Evolutionary conservation across 2,113 vertebrate species (phyloP), one percentile per base, ranked within the genome.

Genomic region (Aphyosemion australe): DNA sequence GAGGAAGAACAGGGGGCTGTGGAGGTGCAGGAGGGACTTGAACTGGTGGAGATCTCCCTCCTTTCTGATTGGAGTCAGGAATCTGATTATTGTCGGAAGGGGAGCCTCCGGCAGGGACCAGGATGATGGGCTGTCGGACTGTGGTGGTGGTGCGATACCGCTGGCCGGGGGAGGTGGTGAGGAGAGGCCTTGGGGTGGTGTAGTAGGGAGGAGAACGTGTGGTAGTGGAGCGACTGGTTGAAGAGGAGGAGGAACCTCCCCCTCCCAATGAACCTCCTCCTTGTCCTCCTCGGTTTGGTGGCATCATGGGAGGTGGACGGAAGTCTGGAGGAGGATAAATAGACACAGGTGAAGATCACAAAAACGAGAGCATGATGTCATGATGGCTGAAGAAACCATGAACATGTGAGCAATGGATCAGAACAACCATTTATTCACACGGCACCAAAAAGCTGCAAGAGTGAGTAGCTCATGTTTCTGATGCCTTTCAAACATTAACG

Each of bases 141-240:
- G 94, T 94, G 54, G 93, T 97, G 54, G 95, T 97, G 34, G 89
- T 93, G 46, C 94, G 89, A 78, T 94, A 94, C 20, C 93, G 94
- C 57, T 93, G 93, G 65, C 93, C 93, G 0, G 89, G 82, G 3
- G 89, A 89, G 0, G 92, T 91, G 0, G 93, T 94, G 45, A 95
- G 93, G 57, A 94, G 92, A 11, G 89, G 92, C 55, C 92, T 91
- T 2, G 91, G 83, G 0, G 92, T 90, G 65, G 91, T 94, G 87
- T 76, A 88, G 65, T 91, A 93, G 0, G 93, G 90, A 13, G 87
- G 89, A 6, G 74, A 79, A 3, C 94, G 88, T 0, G 93, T 86
- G 0, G 94, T 95, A 21, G 93, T 92, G 65, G 93, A 93, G 46
- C 91, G 86, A 0, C 93, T 79, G 18, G 94, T 95, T 48, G 94